phyloP scores from a whole-genome alignment of 1,140 invertebrate genomes.

The Globodera ellingtonae region DNA sequence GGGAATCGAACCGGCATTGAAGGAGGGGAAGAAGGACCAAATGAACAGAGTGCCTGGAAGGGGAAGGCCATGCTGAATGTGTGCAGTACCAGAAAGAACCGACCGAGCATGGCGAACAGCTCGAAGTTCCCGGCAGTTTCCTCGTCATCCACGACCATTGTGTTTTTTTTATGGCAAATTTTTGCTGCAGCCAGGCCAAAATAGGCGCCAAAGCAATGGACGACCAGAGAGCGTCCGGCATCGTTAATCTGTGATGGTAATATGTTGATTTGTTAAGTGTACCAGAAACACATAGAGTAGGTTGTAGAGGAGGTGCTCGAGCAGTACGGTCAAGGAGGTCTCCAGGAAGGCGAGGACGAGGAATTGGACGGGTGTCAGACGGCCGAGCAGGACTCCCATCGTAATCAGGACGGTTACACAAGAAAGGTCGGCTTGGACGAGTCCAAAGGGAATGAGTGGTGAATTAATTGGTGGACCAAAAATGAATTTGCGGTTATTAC shows the following conservation, averaged over 20 bases:
- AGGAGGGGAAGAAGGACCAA: slow-evolving; percentile 69
- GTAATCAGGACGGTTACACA: slow-evolving; percentile 69
- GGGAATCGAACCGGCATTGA: slow-evolving; percentile 65
- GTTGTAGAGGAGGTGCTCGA: slow-evolving; percentile 67
- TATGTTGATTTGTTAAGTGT: no score
- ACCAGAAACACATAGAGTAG: slow-evolving; percentile 35
- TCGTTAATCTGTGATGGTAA: slow-evolving; percentile 69
- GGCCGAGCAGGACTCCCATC: slow-evolving; percentile 70
- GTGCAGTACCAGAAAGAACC: background rate
- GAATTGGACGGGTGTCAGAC: slow-evolving; percentile 66
- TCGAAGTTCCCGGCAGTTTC: slow-evolving; percentile 54
- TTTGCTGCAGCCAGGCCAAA: slow-evolving; percentile 71
- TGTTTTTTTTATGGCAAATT: slow-evolving; percentile 41
- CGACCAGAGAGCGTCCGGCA: slow-evolving; percentile 83
- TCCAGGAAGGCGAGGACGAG: slow-evolving; percentile 69
- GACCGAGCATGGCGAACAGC: slow-evolving; percentile 64
- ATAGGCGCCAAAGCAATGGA: slow-evolving; percentile 93
- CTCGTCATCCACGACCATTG: slow-evolving; percentile 55
- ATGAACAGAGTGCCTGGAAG: slow-evolving; percentile 67
- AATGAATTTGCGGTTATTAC: slow-evolving; percentile 10
- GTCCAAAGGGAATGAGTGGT: slow-evolving; percentile 26
- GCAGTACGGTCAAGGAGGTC: slow-evolving; percentile 65
- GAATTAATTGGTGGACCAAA: background rate
- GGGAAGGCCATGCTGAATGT: background rate
- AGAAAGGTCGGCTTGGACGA: slow-evolving; percentile 69